Base-by-base conservation (phyloP, 2,888 invertebrate species). In the Ormyrus nitidulus region DNA sequence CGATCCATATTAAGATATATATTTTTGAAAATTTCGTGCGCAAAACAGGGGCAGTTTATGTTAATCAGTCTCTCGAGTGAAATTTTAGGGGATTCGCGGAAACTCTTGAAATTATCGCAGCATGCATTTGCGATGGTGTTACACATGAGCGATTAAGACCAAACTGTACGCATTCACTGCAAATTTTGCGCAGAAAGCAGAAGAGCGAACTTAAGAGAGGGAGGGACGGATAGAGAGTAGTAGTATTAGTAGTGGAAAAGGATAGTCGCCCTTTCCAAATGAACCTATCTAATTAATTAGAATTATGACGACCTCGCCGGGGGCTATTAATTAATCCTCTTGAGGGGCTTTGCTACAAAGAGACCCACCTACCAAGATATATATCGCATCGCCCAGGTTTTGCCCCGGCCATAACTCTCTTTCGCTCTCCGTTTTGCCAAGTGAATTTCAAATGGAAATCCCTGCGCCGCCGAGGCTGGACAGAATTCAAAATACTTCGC, bases 201-300 rank as follows among this genome's bases (percentile, higher is more conserved):
- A 19, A 19, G 19, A n/a, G 13, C 10, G 5, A 48, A 13, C 13
- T 65, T 13, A 65, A 49, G 49, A 6, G 49, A 7, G 19, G 51
- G 6, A 49, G 49, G 0, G 46, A 58, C 5, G 10, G 19, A 7
- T 9, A n/a, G 64, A 56, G 19, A 19, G 19, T 19, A 1, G 19
- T 19, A 19, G 19, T 19, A 19, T 19, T 19, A 19, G 19, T 19
- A 19, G 19, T 2, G 51, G 71, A 66, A 80, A 78, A 83, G 69
- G 62, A 70, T 62, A 53, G 46, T 53, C 61, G 49, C 64, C 49
- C 61, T 61, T 48, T 78, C 66, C 66, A 71, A 75, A 71, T 61
- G 65, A 75, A 61, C 61, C 75, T 75, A 85, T 86, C 81, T 84
- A 82, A 85, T 86, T 84, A 84, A 87, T 86, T 85, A 85, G 81